A percentile compares a stretch with the other conserved stretches of the same genome.
Conservation (phyloP, 2,113 vertebrate species). For the Uropsilus gracilis region DNA sequence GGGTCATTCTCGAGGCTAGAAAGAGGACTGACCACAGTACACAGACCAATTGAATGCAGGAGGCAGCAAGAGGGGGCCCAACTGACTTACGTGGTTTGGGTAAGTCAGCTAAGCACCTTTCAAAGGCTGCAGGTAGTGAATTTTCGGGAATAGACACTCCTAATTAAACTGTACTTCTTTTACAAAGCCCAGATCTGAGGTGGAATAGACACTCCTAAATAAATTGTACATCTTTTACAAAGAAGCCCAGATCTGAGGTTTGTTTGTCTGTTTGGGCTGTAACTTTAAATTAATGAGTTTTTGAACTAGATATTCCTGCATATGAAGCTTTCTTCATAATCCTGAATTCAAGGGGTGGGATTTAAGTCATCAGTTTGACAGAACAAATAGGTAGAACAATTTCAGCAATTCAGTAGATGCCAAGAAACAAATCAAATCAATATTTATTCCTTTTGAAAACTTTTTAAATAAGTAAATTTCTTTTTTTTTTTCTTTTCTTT, state of each 20-base stretch:
- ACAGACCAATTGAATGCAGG: not conserved
- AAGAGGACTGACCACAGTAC: not conserved
- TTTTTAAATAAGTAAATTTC: no score
- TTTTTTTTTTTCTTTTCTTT: no score
- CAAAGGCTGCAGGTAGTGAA: not conserved
- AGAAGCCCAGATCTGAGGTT: not conserved
- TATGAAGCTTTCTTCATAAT: not conserved
- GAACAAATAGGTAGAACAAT: constrained; percentile 9
- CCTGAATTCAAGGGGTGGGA: not conserved
- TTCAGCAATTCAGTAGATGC: not conserved
- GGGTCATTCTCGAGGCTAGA: not conserved
- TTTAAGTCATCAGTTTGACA: not conserved
- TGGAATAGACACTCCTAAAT: not conserved
- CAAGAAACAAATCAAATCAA: constrained; percentile 31
- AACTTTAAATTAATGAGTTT: not conserved
- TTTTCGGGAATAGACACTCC: not conserved
- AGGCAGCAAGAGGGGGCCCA: no score
- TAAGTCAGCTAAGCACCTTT: not conserved
- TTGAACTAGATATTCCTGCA: not conserved
- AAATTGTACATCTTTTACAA: not conserved
- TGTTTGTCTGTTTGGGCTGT: not conserved
- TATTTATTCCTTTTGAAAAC: constrained; percentile 39
- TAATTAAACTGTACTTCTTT: not conserved
- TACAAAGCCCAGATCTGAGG: not conserved
- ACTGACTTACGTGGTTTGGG: not conserved